phyloP scores from a whole-genome alignment of 2,888 invertebrate genomes.

The Euspilapteryx auroguttella region DNA sequence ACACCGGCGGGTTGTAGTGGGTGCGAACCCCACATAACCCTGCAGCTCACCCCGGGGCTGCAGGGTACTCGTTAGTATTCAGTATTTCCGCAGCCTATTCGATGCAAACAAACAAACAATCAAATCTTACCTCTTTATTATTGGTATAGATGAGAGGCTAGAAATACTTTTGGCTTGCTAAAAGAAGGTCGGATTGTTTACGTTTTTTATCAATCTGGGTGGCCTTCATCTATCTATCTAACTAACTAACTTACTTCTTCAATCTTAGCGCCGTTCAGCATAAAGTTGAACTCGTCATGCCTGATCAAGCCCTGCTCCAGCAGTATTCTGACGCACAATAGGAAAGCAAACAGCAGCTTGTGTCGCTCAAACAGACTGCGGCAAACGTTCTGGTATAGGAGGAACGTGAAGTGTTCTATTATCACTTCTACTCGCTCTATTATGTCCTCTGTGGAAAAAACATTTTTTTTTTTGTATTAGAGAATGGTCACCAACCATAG shows the following conservation, averaged over 20 bases:
- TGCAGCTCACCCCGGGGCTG: too few species aligned
- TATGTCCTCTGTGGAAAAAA: constrained; percentile 61
- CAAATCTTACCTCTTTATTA: too few species aligned
- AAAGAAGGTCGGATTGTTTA: too few species aligned
- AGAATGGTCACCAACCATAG: constrained; percentile 3
- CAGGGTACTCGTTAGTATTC: too few species aligned
- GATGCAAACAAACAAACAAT: too few species aligned
- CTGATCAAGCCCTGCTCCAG: constrained; percentile 64
- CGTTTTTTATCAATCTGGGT: too few species aligned
- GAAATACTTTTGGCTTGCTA: too few species aligned
- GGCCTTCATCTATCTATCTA: too few species aligned
- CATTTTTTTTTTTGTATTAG: not conserved
- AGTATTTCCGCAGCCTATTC: too few species aligned
- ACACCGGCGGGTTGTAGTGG: too few species aligned
- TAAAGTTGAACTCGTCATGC: constrained; percentile 70
- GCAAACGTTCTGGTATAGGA: constrained; percentile 84
- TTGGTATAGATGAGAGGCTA: too few species aligned
- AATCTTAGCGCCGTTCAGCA: constrained; percentile 74
- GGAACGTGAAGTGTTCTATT: constrained; percentile 79
- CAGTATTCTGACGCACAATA: constrained; percentile 69
- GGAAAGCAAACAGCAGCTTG: constrained; percentile 83
- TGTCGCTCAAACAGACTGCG: constrained; percentile 88
- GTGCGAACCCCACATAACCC: too few species aligned
- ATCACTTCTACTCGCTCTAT: constrained; percentile 75
- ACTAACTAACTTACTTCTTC: constrained; percentile 46